Evolutionary conservation across 2,888 invertebrate species (phyloP).

Genomic region (Polymixis flavicincta): DNA sequence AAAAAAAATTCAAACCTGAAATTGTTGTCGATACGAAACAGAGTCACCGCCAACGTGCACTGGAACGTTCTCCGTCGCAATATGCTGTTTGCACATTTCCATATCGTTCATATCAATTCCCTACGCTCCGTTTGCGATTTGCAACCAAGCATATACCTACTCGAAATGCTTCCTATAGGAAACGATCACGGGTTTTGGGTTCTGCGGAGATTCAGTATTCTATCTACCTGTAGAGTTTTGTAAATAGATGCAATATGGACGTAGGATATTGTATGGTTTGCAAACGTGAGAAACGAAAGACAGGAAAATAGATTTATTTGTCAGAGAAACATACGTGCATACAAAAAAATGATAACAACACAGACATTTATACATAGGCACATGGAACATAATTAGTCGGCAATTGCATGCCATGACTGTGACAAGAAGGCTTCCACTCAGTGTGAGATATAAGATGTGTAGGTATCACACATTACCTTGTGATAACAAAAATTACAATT

Average conservation of each 20-base stretch:
- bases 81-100: conserved; percentile 49
- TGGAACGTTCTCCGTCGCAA: conserved; percentile 14
- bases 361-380: too few species aligned
- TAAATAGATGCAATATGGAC: neutral
- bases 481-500: neutral
- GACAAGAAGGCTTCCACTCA: too few species aligned
- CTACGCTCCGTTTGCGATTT: conserved; percentile 47
- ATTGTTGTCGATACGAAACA: conserved; percentile 5
- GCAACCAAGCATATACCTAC: conserved; percentile 27
- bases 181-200: conserved; percentile 22
- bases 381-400: too few species aligned
- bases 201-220: neutral
- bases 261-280: neutral
- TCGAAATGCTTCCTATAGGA: conserved; percentile 25
- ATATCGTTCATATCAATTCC: conserved; percentile 48
- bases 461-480: neutral
- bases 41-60: conserved; percentile 3
- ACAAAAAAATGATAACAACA: too few species aligned
- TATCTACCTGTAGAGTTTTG: neutral
- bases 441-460: neutral
- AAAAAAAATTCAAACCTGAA: conserved; percentile 4
- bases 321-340: too few species aligned
- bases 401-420: too few species aligned
- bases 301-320: too few species aligned
- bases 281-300: neutral